phyloP scores from a whole-genome alignment of 2,888 invertebrate species.

The Crepidodera aurea region DNA sequence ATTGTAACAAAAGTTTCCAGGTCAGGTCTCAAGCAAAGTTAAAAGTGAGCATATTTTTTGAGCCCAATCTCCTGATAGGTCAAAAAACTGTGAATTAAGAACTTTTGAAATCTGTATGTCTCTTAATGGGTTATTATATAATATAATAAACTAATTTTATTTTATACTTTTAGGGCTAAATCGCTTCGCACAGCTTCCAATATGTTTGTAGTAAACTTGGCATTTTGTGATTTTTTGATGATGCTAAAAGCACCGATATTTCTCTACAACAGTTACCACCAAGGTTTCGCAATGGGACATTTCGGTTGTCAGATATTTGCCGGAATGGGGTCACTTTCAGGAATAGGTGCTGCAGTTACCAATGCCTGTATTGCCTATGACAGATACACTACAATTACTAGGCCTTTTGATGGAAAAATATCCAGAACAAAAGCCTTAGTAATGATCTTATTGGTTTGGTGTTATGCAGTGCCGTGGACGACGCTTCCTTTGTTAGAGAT shows the following conservation, averaged over 20 bases:
- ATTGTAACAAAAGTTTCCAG: no score
- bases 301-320: conserved; percentile 81
- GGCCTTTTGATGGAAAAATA: conserved; percentile 83
- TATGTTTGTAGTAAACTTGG: conserved; percentile 83
- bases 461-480: conserved; percentile 83
- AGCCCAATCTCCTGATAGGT: no score
- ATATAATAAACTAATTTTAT: no score
- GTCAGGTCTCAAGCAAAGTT: no score
- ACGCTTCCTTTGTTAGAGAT: conserved; percentile 80
- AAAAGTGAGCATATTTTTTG: no score
- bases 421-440: conserved; percentile 81
- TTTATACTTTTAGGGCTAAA: conserved; percentile 67
- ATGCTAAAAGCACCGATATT: conserved; percentile 87
- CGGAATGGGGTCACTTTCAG: conserved; percentile 78
- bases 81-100: no score
- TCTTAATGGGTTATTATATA: no score
- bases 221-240: conserved; percentile 86
- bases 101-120: no score
- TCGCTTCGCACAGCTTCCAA: conserved; percentile 81
- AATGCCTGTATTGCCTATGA: conserved; percentile 89
- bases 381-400: conserved; percentile 80
- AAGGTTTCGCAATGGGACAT: conserved; percentile 78
- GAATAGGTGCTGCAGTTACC: conserved; percentile 81
- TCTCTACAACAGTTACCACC: conserved; percentile 83
- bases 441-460: conserved; percentile 77